Evolutionary conservation across 1,140 invertebrate species (phyloP).

Genomic region (Trichonephila inaurata): DNA sequence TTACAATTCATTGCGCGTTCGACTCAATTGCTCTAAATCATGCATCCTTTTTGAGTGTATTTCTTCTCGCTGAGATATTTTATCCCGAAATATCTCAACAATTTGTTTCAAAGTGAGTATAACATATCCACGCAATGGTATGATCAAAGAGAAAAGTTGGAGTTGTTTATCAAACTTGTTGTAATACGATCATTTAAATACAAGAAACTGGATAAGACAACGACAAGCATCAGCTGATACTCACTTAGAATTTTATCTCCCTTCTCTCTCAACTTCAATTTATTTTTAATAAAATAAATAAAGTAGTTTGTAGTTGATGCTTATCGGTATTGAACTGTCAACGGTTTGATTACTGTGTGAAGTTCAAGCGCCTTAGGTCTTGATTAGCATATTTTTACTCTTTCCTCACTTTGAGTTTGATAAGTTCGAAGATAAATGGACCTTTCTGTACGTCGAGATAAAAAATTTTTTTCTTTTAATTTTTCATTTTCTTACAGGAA

Average conservation of each 20-base stretch:
- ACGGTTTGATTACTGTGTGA: not conserved
- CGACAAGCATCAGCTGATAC: not conserved
- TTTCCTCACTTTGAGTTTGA: not conserved
- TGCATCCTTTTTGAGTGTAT: not conserved
- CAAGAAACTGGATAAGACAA: not conserved
- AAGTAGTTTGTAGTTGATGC: not conserved
- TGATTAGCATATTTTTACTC: slow-evolving; percentile 17
- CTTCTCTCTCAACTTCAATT: not conserved
- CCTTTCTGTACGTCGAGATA: not conserved
- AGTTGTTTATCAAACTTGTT: not conserved
- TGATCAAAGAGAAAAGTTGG: not conserved
- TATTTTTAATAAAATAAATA: not conserved
- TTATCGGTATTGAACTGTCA: not conserved
- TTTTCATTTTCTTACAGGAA: not conserved
- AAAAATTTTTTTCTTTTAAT: not conserved
- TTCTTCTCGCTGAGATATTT: not conserved
- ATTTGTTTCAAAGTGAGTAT: not conserved
- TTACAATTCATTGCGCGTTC: not conserved
- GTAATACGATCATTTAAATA: not conserved
- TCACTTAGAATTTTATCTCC: not conserved
- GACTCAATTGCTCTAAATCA: not conserved
- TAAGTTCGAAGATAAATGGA: not conserved
- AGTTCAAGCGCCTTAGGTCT: not conserved
- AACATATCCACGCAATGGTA: not conserved
- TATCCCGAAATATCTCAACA: not conserved